These are phyloP conservation scores for Helostoma temminkii DNA, from an alignment of 2,797 vertebrate genomes.

Conservation along the genomic window DNA sequence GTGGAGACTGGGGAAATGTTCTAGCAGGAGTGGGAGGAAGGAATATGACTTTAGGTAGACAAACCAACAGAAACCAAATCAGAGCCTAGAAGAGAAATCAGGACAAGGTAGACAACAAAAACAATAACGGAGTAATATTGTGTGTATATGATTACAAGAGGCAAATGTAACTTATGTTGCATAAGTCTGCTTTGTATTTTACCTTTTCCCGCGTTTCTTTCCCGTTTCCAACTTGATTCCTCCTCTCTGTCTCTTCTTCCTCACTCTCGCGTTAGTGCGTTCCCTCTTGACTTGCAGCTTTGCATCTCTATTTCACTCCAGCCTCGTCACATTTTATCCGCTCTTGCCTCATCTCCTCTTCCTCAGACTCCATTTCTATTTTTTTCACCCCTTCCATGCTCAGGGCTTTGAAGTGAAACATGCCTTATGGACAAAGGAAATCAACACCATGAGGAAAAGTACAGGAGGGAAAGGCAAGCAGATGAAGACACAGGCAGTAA, in stretches of 20 bases:
- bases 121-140: conserved; percentile 17
- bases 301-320: conserved; percentile 73
- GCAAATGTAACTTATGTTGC: conserved; percentile 36
- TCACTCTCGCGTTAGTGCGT: conserved; percentile 60
- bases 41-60: conserved; percentile 61
- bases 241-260: conserved; percentile 66
- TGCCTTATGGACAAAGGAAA: conserved; percentile 73
- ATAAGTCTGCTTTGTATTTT: conserved; percentile 58
- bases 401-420: conserved; percentile 64
- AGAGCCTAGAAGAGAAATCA: conserved; percentile 36
- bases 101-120: conserved; percentile 28
- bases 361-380: conserved; percentile 57
- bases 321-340: conserved; percentile 67
- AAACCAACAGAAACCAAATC: conserved; percentile 49
- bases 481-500: conserved; percentile 57
- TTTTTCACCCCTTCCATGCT: conserved; percentile 46
- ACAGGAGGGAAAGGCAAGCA: conserved; percentile 43
- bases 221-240: conserved; percentile 72
- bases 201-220: conserved; percentile 73
- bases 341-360: conserved; percentile 66
- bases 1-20: conserved; percentile 41
- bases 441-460: conserved; percentile 58
- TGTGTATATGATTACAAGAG: not conserved
- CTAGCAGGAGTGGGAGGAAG: conserved; percentile 56
- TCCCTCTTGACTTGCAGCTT: conserved; percentile 68